Evolutionary conservation across 2,888 invertebrate genomes (phyloP).

Genomic region (Amblyteles armatorius): DNA sequence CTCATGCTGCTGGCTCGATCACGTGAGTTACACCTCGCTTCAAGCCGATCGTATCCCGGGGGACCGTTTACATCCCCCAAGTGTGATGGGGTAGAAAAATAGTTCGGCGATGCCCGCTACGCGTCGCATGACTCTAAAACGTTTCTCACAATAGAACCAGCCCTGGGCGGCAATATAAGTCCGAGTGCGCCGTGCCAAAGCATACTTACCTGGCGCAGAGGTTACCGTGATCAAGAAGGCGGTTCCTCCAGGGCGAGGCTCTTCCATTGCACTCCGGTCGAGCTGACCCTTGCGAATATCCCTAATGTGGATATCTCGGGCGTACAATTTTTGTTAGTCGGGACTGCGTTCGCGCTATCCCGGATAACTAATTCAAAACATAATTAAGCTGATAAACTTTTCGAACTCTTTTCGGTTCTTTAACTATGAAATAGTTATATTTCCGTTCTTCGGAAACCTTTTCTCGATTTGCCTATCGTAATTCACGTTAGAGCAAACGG

Average conservation of each 20-base stretch:
- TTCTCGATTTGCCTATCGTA: no score
- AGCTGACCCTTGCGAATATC: conserved; percentile 86
- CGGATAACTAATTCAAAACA: conserved; percentile 35
- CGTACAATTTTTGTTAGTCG: conserved; percentile 82
- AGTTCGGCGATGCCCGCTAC: conserved; percentile 16
- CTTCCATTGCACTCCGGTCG: conserved; percentile 87
- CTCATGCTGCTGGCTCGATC: no score
- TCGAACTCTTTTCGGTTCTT: no score
- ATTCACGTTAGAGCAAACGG: conserved; percentile 25
- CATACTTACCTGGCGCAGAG: conserved; percentile 86
- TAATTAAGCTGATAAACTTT: no score
- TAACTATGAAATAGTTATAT: no score
- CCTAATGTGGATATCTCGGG: conserved; percentile 86
- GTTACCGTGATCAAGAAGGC: conserved; percentile 85
- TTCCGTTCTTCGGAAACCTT: no score
- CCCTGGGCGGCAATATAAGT: neutral
- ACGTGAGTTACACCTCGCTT: neutral
- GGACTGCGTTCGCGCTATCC: conserved; percentile 80
- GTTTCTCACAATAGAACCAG: conserved; percentile 33
- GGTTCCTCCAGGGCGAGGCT: conserved; percentile 85
- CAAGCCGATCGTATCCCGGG: neutral
- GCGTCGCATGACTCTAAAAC: conserved; percentile 24
- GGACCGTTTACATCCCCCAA: neutral
- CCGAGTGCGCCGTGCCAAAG: conserved; percentile 18
- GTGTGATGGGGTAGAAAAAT: neutral